Percentiles rank a stretch among this genome's conserved stretches.
Evolutionary conservation across 2,888 invertebrate genomes (phyloP).

Genomic region (Drosophila nr. perissopoda): DNA sequence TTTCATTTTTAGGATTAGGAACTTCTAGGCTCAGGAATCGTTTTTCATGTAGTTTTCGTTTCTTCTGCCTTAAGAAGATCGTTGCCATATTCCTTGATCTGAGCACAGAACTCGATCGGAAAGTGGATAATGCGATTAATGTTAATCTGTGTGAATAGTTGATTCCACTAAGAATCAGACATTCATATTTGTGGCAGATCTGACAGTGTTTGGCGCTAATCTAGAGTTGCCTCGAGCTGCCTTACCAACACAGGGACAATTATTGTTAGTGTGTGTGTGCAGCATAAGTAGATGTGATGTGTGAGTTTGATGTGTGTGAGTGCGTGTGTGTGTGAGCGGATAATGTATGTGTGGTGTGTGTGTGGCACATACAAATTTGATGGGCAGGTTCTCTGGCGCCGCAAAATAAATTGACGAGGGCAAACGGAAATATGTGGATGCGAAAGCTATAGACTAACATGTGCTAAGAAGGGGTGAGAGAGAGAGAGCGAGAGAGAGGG

Average conservation of each 20-base stretch:
- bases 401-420: conserved; percentile 67
- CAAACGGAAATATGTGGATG: conserved; percentile 32
- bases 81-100: too few relatives aligned
- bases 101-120: not conserved
- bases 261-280: conserved; percentile 10
- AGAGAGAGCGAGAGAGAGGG: not conserved
- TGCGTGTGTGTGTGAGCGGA: conserved; percentile 21
- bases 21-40: not conserved
- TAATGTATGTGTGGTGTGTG: conserved; percentile 51
- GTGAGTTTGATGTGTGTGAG: conserved; percentile 11
- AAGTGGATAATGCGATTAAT: not conserved
- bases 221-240: conserved; percentile 36
- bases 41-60: not conserved
- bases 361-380: conserved; percentile 59
- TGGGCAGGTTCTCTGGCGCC: conserved; percentile 20
- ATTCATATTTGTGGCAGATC: not conserved
- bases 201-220: conserved; percentile 21
- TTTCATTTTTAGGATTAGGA: not conserved
- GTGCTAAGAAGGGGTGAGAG: not conserved
- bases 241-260: not conserved
- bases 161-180: not conserved
- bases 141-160: not conserved
- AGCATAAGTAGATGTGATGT: conserved; percentile 2
- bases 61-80: too few relatives aligned
- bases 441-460: conserved; percentile 5